Evolutionary conservation across 2,113 vertebrate genomes (phyloP).

Genomic region (Paramormyrops kingsleyae): DNA sequence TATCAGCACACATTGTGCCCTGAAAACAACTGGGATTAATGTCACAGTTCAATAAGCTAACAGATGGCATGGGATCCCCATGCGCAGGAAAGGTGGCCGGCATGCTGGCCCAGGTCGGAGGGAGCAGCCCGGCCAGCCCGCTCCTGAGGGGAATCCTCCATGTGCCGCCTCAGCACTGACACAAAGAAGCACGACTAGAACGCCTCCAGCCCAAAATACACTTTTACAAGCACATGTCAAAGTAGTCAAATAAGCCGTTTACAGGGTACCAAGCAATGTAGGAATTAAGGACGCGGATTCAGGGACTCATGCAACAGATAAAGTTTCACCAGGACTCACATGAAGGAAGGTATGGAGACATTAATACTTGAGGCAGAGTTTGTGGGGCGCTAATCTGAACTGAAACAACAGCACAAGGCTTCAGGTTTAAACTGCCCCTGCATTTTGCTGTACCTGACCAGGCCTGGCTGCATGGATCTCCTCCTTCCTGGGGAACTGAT

Average conservation of each 20-base stretch:
- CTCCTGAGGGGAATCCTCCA: background rate
- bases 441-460: background rate
- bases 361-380: background rate
- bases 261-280: background rate
- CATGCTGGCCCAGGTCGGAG: background rate
- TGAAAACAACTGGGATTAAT: slow-evolving; percentile 18
- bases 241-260: background rate
- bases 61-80: slow-evolving; percentile 27
- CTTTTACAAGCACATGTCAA: background rate
- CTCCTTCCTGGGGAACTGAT: background rate
- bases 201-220: background rate
- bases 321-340: background rate
- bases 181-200: background rate
- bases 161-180: background rate
- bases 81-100: background rate
- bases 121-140: background rate
- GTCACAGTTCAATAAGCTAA: slow-evolving; percentile 31
- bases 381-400: background rate
- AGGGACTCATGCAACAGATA: background rate
- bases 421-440: background rate
- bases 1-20: background rate
- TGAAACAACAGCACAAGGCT: background rate
- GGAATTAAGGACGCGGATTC: background rate
- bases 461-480: background rate
- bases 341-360: background rate